Evolutionary conservation across 1,140 invertebrate genomes (phyloP).

Genomic region (Frieseomelitta varia): DNA sequence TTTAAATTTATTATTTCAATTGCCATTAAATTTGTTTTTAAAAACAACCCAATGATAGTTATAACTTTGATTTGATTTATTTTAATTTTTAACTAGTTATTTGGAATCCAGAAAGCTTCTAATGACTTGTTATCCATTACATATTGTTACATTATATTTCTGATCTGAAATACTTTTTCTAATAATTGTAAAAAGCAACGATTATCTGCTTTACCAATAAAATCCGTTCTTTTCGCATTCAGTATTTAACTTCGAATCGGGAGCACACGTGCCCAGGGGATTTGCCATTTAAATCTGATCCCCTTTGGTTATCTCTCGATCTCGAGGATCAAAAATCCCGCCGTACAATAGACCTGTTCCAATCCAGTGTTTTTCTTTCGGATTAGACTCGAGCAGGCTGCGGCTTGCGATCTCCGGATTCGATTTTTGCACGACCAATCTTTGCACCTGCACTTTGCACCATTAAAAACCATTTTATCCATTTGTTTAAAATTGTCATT

Average conservation of each 20-base stretch:
- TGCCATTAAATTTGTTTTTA: too few species aligned
- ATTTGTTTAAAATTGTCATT: background rate
- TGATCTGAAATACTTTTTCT: background rate
- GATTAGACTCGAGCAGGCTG: constrained; percentile 54
- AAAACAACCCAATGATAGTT: too few species aligned
- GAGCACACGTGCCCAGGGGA: constrained; percentile 51
- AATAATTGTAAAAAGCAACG: background rate
- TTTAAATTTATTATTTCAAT: background rate
- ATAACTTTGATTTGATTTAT: too few species aligned
- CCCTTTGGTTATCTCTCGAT: constrained; percentile 61
- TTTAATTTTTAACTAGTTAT: too few species aligned
- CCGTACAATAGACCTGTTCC: constrained; percentile 51
- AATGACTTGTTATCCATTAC: too few species aligned
- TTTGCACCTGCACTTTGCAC: constrained; percentile 4
- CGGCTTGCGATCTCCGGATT: constrained; percentile 21
- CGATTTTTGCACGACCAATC: background rate
- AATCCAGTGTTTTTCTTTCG: constrained; percentile 62
- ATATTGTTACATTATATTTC: too few species aligned
- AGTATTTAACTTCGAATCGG: background rate
- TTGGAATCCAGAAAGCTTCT: too few species aligned
- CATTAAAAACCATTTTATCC: background rate
- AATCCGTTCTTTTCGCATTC: background rate
- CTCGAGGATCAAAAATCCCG: constrained; percentile 60
- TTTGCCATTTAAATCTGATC: constrained; percentile 65
- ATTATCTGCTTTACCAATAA: background rate